Base-by-base conservation (phyloP, 1,140 invertebrate species). In the Hermetia illucens region DNA sequence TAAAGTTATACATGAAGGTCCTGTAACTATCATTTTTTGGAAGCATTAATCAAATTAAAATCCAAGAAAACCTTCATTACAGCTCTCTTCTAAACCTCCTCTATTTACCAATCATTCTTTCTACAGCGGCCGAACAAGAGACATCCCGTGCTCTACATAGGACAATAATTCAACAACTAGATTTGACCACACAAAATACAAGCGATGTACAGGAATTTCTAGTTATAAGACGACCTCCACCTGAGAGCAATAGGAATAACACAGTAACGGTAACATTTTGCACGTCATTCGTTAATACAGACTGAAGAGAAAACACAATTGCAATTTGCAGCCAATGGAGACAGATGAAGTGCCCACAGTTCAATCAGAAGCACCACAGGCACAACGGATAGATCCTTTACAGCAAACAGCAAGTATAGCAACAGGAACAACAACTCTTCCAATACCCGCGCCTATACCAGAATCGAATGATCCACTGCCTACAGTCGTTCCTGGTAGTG, bases 401-500 rank as follows among this genome's bases (percentile, higher is more conserved):
- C n/a, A 16, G 13, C 13, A 16, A 8, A 29, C 9, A 9, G 29
- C 15, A 21, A 20, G 34, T 21, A 12, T 19, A 10, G 29, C 13
- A 3, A 12, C 30, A 2, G 18, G 13, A 8, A 22, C 32, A 33
- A 15, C 12, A 33, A 37, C n/a, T 24, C 20, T 39, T 20, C 38
- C 30, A 17, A 8, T 17, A 35, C 34, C 34, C 17, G 8, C 16
- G 17, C 20, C 4, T 5, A 15, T 25, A 13, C 12, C 40, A 44
- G 49, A 53, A 27, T n/a, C n/a, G n/a, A 30, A 44, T 4, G 63
- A 64, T 39, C 48, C 58, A 1, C 43, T 71, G 25, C 66, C 69
- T 5, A 51, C 60, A 39, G 63, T 74, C 13, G 54, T 65, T 5
- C 46, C 69, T 16, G 70, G 70, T 19, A 64, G 70, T 4, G 68